Evolutionary conservation across 1,140 invertebrate species (phyloP), one percentile per base, ranked within the genome.

Genomic region (Matsumurasca onukii): DNA sequence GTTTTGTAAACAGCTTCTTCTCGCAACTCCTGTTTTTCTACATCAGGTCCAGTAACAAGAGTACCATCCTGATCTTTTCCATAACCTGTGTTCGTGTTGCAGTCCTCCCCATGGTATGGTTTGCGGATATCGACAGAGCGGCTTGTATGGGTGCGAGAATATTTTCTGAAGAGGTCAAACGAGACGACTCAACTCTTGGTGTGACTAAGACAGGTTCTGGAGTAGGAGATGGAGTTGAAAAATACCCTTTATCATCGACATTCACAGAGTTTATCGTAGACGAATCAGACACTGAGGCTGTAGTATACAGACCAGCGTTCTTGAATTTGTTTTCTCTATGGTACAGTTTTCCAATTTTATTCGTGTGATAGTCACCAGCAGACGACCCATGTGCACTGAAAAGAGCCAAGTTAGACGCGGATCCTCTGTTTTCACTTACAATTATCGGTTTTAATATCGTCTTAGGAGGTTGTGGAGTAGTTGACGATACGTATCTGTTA

Each of bases 71-170:
- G 17, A 3, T 48, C 24, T 13, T 67, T 52, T 31, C 29, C 52
- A 2, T 48, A 24, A 39, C 22, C 25, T 39, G n/a, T 25, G n/a
- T 65, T 65, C 1, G 22, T 30, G 31, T 31, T 30, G 15, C 25
- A 25, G 3, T 52, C 29, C 59, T 63, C 31, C 48, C 76, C 45
- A 2, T 74, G 69, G 22, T 78, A 70, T 72, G 76, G 0, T 76
- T 75, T 55, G 81, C 79, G 20, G 80, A 69, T 1, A 83, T 57
- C 0, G 80, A 75, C 1, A 83, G 76, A 0, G 79, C 81, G 0
- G 80, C 82, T 49, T 81, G 81, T n/a, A 83, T 76, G 0, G 81
- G 77, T 31, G 81, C 82, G 3, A 82, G 20, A 20, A 81, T 73
- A 0, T 76, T 57, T 1, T 77, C 72, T 0, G 79, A 78, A 0